Conservation (phyloP, 1,140 invertebrate genomes). For the Megathymus violae region DNA sequence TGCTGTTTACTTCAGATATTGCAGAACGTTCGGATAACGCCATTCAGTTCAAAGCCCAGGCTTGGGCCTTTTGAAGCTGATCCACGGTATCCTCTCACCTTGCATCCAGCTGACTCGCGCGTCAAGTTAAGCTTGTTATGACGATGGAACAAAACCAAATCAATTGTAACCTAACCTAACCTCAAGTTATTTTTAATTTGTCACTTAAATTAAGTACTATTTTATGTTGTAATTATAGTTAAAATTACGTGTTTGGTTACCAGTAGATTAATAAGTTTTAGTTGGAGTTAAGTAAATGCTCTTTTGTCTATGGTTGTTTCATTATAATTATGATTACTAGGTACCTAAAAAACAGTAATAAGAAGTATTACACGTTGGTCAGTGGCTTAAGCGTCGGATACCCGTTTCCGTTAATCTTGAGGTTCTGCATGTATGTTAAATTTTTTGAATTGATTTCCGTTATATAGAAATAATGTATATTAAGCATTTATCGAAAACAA, state of each 20-base stretch:
- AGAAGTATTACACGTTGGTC: too few relatives aligned
- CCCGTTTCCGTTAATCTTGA: too few relatives aligned
- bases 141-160: constrained; percentile 33
- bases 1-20: constrained; percentile 69
- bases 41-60: constrained; percentile 41
- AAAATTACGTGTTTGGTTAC: neutral
- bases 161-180: constrained; percentile 1
- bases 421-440: too few relatives aligned
- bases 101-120: constrained; percentile 64
- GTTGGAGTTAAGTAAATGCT: too few relatives aligned
- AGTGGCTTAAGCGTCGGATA: too few relatives aligned
- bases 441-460: too few relatives aligned
- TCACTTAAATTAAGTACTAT: neutral
- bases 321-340: too few relatives aligned
- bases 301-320: too few relatives aligned
- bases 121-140: constrained; percentile 62
- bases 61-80: constrained; percentile 56
- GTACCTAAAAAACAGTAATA: too few relatives aligned
- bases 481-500: too few relatives aligned
- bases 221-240: neutral
- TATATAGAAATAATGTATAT: too few relatives aligned
- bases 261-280: too few relatives aligned
- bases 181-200: neutral
- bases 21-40: constrained; percentile 54
- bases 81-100: constrained; percentile 61